A percentile compares a stretch with the other conserved stretches of the same genome.
phyloP scores from a whole-genome alignment of 1,140 invertebrate species.

The Temnothorax longispinosus region DNA sequence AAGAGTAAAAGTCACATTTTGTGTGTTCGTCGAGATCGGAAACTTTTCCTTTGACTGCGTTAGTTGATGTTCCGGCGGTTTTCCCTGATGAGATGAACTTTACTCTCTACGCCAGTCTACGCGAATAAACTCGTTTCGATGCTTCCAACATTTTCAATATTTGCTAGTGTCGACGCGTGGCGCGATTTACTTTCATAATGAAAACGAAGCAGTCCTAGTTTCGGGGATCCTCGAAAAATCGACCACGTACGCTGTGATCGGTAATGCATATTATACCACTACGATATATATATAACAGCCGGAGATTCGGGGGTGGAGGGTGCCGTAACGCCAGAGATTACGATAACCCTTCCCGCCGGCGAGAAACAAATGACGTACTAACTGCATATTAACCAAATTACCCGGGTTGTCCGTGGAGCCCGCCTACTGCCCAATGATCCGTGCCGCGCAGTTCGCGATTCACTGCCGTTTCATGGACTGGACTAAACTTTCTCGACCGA shows the following conservation, averaged over 20 bases:
- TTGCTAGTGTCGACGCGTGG: background rate
- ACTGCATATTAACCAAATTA: conserved; percentile 74
- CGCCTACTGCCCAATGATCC: conserved; percentile 53
- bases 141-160: background rate
- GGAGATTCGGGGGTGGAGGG: conserved; percentile 25
- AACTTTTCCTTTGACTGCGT: conserved; percentile 35
- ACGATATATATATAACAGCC: conserved; percentile 63
- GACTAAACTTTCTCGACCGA: conserved; percentile 69
- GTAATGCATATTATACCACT: background rate
- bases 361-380: conserved; percentile 78
- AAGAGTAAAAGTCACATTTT: conserved; percentile 22
- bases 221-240: background rate
- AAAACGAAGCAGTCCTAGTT: background rate
- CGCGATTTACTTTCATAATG: conserved; percentile 5
- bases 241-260: background rate
- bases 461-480: conserved; percentile 20
- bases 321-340: conserved; percentile 71
- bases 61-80: background rate
- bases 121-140: conserved; percentile 20
- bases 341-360: conserved; percentile 70
- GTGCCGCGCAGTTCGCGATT: conserved; percentile 47
- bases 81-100: background rate
- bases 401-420: conserved; percentile 57
- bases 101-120: background rate
- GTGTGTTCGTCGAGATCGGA: background rate